These are phyloP conservation scores for Acrossocheilus wenchowensis DNA, from an alignment of 2,797 vertebrate genomes.

Conservation along the genomic window DNA sequence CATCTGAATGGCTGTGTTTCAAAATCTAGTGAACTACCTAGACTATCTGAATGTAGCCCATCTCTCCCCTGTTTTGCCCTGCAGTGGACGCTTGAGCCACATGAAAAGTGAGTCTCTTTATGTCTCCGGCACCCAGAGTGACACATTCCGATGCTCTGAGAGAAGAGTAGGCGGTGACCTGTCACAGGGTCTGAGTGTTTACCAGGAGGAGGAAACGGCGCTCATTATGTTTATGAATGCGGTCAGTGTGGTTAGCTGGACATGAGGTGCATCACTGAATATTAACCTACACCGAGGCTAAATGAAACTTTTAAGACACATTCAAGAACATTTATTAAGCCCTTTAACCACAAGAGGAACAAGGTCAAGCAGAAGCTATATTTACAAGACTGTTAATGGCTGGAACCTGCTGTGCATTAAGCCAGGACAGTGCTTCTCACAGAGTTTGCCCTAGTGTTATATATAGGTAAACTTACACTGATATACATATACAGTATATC, in stretches of 20 bases:
- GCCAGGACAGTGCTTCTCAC: neutral
- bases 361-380: slow-evolving; percentile 32
- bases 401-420: slow-evolving; percentile 38
- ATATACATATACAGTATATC: neutral
- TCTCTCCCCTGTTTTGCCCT: slow-evolving; percentile 1
- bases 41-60: neutral
- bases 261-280: neutral
- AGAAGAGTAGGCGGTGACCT: slow-evolving; percentile 53
- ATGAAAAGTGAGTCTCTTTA: slow-evolving; percentile 20
- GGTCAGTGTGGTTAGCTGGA: slow-evolving; percentile 23
- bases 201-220: neutral
- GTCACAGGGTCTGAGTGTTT: slow-evolving; percentile 32
- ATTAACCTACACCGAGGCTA: neutral
- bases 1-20: neutral
- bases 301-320: slow-evolving; percentile 9
- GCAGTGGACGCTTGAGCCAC: neutral
- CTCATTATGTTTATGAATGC: slow-evolving; percentile 36
- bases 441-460: neutral
- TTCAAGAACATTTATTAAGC: slow-evolving; percentile 28
- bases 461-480: neutral
- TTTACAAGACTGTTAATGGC: slow-evolving; percentile 28
- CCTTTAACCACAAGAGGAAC: slow-evolving; percentile 5
- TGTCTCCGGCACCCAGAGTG: slow-evolving; percentile 58
- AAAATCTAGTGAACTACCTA: slow-evolving; percentile 8
- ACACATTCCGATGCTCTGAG: slow-evolving; percentile 73